Conservation (phyloP, 2,888 invertebrate species). For the Caenorhabditis parvicauda region DNA sequence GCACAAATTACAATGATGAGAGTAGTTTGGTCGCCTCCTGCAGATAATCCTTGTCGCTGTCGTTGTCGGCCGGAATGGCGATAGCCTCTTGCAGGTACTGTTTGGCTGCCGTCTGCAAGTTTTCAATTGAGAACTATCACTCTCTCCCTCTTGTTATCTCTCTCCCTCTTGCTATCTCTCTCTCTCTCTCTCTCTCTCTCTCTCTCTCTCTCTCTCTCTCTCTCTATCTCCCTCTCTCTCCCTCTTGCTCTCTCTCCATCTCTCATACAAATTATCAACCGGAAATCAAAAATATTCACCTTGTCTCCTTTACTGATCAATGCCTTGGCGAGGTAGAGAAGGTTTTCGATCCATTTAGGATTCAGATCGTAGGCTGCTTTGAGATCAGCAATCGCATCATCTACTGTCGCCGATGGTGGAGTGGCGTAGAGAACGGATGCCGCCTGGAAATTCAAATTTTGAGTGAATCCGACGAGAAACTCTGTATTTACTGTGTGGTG, state of each 20-base stretch:
- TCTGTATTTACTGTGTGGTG: neutral
- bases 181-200: too few species aligned
- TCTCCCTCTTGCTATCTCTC: too few species aligned
- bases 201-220: too few species aligned
- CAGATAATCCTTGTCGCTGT: constrained; percentile 33
- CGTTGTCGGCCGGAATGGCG: constrained; percentile 26
- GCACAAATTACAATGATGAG: too few species aligned
- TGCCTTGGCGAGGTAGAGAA: constrained; percentile 64
- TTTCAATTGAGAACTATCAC: neutral
- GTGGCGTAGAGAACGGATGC: constrained; percentile 40
- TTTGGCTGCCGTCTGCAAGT: constrained; percentile 33
- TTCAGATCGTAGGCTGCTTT: constrained; percentile 61
- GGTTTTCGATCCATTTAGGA: constrained; percentile 66
- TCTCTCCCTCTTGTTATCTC: too few species aligned
- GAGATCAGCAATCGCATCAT: constrained; percentile 47
- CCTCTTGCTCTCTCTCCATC: too few species aligned
- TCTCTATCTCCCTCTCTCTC: too few species aligned
- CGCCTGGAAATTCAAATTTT: constrained; percentile 22
- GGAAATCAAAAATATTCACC: too few species aligned
- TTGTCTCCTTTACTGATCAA: constrained; percentile 49
- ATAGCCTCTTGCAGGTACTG: constrained; percentile 39
- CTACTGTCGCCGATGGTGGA: constrained; percentile 46
- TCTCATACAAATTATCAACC: neutral
- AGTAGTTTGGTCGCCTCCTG: constrained; percentile 31
- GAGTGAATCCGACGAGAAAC: too few species aligned